These are phyloP conservation scores for Caenorhabditis virilis DNA, from an alignment of 2,888 invertebrate species.

Conservation along the genomic window DNA sequence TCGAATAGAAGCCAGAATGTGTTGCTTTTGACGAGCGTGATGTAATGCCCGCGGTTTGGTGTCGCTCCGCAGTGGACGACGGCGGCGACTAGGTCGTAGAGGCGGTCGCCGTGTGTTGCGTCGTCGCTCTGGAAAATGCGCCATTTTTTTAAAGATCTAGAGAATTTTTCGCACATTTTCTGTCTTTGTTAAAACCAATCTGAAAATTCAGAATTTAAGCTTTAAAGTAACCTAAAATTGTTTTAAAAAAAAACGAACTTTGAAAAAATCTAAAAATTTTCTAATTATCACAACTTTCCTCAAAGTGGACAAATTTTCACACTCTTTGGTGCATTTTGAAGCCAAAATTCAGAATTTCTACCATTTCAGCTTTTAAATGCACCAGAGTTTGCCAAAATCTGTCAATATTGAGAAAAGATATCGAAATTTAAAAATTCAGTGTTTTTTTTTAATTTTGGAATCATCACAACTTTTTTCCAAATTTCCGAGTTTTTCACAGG, in stretches of 20 bases:
- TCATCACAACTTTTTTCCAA: not conserved
- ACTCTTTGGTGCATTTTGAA: no score
- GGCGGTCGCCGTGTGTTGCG: constrained; percentile 93
- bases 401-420: not conserved
- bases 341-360: not conserved
- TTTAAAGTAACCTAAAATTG: no score
- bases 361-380: not conserved
- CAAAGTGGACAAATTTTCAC: no score
- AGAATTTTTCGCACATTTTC: not conserved
- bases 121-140: constrained; percentile 83
- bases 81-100: constrained; percentile 97
- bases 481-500: not conserved
- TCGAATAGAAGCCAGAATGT: constrained; percentile 99
- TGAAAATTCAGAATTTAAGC: no score
- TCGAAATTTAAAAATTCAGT: not conserved
- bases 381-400: not conserved
- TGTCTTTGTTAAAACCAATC: no score
- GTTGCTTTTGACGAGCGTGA: constrained; percentile 98
- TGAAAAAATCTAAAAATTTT: no score
- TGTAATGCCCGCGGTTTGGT: constrained; percentile 98
- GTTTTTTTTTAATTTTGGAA: not conserved
- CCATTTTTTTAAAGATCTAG: constrained; percentile 5
- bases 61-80: constrained; percentile 99
- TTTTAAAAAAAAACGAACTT: no score
- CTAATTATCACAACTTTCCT: no score